Evolutionary conservation across 2,113 vertebrate species (phyloP).

Genomic region (Aplodontia rufa): DNA sequence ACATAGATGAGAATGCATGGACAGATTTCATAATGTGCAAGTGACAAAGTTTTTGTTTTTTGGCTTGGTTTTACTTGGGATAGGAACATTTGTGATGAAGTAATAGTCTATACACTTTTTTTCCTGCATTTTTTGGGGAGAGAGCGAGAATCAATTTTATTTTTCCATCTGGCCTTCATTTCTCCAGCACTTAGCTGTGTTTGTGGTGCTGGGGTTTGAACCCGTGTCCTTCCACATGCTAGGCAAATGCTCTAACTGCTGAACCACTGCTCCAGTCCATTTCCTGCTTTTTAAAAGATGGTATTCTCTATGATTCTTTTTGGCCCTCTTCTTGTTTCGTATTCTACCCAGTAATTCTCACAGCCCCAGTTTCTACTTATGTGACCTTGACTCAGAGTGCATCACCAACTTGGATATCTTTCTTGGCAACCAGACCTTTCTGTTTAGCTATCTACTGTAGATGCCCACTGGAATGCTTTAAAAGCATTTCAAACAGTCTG

Average conservation of each 20-base stretch:
- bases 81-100: background rate
- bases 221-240: too few species aligned
- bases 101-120: background rate
- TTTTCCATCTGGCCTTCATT: too few species aligned
- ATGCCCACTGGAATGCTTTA: background rate
- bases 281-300: slow-evolving; percentile 4
- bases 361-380: background rate
- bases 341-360: background rate
- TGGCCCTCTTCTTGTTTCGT: slow-evolving; percentile 12
- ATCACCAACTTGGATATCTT: background rate
- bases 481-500: background rate
- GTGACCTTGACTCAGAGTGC: background rate
- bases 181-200: too few species aligned
- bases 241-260: too few species aligned
- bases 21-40: background rate
- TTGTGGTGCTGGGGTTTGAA: too few species aligned
- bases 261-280: too few species aligned
- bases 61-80: background rate
- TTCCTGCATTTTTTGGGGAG: too few species aligned
- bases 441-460: background rate
- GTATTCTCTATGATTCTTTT: background rate
- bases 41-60: background rate
- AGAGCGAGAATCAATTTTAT: too few species aligned
- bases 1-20: background rate
- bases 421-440: background rate